Percentiles rank a stretch among this genome's conserved stretches.
Evolutionary conservation across 2,888 invertebrate genomes (phyloP).

Genomic region (Napeogenes inachia): DNA sequence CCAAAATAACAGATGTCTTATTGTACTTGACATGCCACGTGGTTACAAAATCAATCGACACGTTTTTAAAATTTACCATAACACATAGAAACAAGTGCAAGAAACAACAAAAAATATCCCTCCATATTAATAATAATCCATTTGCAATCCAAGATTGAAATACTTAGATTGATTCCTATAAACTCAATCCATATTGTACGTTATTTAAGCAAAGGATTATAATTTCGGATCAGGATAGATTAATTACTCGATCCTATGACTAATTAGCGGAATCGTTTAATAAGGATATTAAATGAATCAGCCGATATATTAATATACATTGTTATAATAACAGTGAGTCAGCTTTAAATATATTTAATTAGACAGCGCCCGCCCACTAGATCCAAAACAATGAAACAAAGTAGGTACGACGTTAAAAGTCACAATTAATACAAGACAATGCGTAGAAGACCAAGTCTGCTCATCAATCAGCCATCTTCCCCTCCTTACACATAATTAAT

Average conservation of each 20-base stretch:
- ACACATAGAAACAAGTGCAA: too few species aligned
- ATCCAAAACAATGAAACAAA: conserved; percentile 63
- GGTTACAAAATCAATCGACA: too few species aligned
- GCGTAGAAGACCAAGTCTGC: conserved; percentile 51
- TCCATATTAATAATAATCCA: too few species aligned
- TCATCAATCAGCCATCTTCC: conserved; percentile 71
- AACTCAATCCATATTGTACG: too few species aligned
- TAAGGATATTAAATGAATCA: conserved; percentile 50
- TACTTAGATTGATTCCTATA: too few species aligned
- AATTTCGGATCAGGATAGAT: too few species aligned
- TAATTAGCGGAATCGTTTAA: conserved; percentile 1
- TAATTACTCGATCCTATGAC: too few species aligned
- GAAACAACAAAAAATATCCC: too few species aligned
- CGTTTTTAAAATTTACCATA: too few species aligned
- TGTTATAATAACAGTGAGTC: conserved; percentile 70
- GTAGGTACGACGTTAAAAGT: conserved; percentile 61
- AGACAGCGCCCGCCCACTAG: conserved; percentile 57
- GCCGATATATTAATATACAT: conserved; percentile 46
- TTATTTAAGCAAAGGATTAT: too few species aligned
- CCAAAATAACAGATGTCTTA: conserved; percentile 56
- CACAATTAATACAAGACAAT: conserved; percentile 71
- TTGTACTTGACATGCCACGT: conserved; percentile 43
- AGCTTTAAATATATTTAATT: conserved; percentile 65
- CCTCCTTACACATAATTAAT: conserved; percentile 71
- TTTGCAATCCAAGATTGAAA: too few species aligned